Base-by-base conservation (phyloP, 2,888 invertebrate species). In the Cantharis flavilabris region DNA sequence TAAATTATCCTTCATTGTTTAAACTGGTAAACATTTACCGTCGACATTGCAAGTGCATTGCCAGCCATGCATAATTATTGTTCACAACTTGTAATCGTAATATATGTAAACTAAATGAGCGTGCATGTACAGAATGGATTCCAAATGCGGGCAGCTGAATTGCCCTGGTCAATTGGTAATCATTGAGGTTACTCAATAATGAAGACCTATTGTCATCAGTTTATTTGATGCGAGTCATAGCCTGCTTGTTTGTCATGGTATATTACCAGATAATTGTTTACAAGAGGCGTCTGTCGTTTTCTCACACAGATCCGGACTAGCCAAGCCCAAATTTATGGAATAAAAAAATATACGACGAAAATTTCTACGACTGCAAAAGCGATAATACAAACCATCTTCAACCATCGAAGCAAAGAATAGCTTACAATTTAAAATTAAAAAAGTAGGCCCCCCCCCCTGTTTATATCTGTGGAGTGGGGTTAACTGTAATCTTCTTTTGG, bases 91-190 rank as follows among this genome's bases (percentile, higher is more conserved):
- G 65, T 65, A 65, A 65, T 65, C 20, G 65, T 65, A 65, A 65
- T 23, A 23, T 65, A 65, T 65, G 65, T 65, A 65, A 65, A 65
- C 20, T 65, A 65, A 65, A 65, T 13, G 65, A 65, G 20, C 65
- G 20, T 23, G 30, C 30, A 30, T 33, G 5, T 33, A 33, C 33
- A 33, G 33, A 33, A 73, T 73, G 76, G 62, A 71, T 70, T 70
- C 11, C 69, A 75, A 70, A 65, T 75, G 75, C 71, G 78, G 72
- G 76, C 73, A 75, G 75, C 75, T 69, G 30, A 72, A 72, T 75
- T 71, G 71, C 70, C 72, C 71, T 75, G 76, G 73, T 79, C 79
- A 80, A 80, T 78, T 80, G 78, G 75, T 77, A 80, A 80, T 80
- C 75, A 80, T 71, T 76, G 76, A 78, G 78, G 78, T 78, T 78